These are phyloP conservation scores for Silvanus unidentatus DNA, from an alignment of 2,888 invertebrate genomes.

Conservation along the genomic window DNA sequence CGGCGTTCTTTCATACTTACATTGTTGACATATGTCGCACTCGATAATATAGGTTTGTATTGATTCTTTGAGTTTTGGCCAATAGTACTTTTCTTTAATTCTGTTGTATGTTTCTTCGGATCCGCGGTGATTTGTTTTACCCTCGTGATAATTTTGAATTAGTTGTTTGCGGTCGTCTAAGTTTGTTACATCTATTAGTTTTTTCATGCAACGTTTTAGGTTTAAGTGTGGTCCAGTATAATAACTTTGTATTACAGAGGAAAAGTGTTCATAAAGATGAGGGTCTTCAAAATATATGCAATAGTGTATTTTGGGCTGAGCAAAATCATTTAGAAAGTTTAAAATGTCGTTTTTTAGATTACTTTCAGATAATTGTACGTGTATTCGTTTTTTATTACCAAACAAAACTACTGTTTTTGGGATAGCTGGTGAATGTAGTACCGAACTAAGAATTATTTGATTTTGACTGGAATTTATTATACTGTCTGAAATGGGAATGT, in stretches of 20 bases:
- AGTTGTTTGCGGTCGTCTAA: too few relatives aligned
- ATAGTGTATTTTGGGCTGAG: constrained; percentile 7
- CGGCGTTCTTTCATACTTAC: constrained; percentile 2
- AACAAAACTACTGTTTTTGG: constrained; percentile 4
- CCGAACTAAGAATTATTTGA: constrained; percentile 1
- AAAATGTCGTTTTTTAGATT: constrained; percentile 7
- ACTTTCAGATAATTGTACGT: constrained; percentile 7
- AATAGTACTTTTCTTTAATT: neutral
- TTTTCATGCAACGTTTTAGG: too few relatives aligned
- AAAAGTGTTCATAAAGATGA: too few relatives aligned
- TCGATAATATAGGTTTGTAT: neutral
- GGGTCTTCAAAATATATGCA: constrained; percentile 12
- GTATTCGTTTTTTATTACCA: constrained; percentile 5
- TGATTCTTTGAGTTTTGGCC: neutral
- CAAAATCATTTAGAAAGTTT: constrained; percentile 5
- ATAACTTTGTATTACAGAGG: constrained; percentile 3
- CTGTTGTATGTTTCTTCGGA: too few relatives aligned
- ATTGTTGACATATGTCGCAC: too few relatives aligned
- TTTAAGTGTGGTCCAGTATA: constrained; percentile 8
- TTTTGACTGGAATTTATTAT: constrained; percentile 1
- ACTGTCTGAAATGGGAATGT: constrained; percentile 4
- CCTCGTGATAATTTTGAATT: neutral
- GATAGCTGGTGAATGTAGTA: neutral
- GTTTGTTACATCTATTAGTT: too few relatives aligned
- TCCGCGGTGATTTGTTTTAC: too few relatives aligned